phyloP scores from a whole-genome alignment of 2,113 vertebrate species.

The Odocoileus hemionus region DNA sequence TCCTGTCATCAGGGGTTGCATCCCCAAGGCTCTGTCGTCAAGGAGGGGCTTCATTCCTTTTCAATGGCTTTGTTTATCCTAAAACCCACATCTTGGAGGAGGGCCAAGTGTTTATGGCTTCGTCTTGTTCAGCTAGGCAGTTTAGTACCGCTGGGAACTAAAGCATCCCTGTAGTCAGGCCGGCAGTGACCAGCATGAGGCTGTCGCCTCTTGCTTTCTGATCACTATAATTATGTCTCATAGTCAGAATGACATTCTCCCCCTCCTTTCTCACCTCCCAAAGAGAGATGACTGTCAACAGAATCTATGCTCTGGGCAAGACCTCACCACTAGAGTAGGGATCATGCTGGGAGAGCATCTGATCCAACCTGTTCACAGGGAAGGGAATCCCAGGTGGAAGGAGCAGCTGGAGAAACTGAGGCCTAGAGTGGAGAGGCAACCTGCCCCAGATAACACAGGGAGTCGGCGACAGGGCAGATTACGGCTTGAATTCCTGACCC shows the following conservation, averaged over 20 bases:
- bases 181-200: accelerated
- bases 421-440: background rate
- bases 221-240: background rate
- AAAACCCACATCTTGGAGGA: background rate
- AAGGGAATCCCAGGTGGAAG: background rate
- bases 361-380: accelerated
- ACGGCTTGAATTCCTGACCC: background rate
- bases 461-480: background rate
- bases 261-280: background rate
- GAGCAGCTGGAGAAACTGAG: background rate
- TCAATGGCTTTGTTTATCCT: background rate
- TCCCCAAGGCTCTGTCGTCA: background rate
- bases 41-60: background rate
- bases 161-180: background rate
- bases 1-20: background rate
- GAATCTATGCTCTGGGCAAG: background rate
- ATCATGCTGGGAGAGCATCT: accelerated
- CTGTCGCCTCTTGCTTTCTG: background rate
- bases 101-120: background rate
- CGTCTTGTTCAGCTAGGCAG: background rate
- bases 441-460: accelerated
- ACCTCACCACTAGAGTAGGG: background rate
- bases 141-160: background rate
- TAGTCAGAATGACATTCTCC: background rate
- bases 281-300: background rate